Evolutionary conservation across 2,113 vertebrate species (phyloP), one percentile per base, ranked within the genome.

Genomic region (Hiodon alosoides): DNA sequence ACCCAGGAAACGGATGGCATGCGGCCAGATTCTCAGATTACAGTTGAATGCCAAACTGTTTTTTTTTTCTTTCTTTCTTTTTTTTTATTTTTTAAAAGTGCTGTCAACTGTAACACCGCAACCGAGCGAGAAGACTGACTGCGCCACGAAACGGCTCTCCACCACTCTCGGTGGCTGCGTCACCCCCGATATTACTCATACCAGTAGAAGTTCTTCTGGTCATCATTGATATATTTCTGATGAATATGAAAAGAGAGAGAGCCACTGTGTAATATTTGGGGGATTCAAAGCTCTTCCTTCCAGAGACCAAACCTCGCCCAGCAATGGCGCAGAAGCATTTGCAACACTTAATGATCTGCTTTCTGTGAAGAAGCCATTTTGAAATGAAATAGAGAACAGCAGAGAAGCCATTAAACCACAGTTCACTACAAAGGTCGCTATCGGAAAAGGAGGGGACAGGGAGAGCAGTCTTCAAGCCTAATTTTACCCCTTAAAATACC

Each of bases 291-390:
- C 60, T 66, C 69, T 71, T 71, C 61, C 67, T 57, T 61, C 59
- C 58, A 64, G 67, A 67, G 48, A 66, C 47, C 74, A 74, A 85
- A 85, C 86, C 86, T 91, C 89, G 87, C 88, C 85, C 89, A 88
- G 84, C 85, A 83, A 88, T 92, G 90, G 90, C 89, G 90, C 87
- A 88, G 87, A 80, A 83, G 67, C 81, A 76, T 86, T 85, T 68
- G 79, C 84, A 84, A 79, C 85, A 86, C 73, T 65, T 85, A 84
- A 75, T 79, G 83, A 80, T 81, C 79, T 81, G 81, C 87, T 90
- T 87, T 89, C 87, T 90, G 85, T 75, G 78, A 77, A 88, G 88
- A 84, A 90, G 91, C 91, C 91, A 92, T 92, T 91, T 92, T 91
- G 90, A 90, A 85, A 85, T 71, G 90, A 90, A 85, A 85, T 71